Conservation (phyloP, 2,888 invertebrate species). For the Leptopterna dolabrata region DNA sequence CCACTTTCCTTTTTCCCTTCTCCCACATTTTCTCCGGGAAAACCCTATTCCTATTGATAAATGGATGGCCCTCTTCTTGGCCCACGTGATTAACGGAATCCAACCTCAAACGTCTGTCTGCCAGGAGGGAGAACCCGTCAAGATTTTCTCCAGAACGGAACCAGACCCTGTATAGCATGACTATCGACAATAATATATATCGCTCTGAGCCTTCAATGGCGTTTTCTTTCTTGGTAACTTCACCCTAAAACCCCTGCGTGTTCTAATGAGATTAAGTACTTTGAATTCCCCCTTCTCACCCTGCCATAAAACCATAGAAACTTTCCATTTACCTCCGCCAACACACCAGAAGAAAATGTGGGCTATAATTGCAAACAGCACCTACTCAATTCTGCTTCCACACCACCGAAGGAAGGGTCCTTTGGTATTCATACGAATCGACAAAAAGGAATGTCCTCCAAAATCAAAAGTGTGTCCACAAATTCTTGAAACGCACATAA, state of each 20-base stretch:
- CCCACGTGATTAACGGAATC: conserved; percentile 48
- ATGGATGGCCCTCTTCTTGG: conserved; percentile 32
- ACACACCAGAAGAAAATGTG: too few relatives aligned
- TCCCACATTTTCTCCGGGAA: not conserved
- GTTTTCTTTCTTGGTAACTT: conserved; percentile 17
- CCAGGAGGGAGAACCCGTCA: not conserved
- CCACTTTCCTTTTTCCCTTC: conserved; percentile 36
- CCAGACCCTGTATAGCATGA: conserved; percentile 36
- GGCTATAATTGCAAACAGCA: too few relatives aligned
- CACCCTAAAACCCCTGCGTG: conserved; percentile 37
- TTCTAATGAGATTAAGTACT: conserved; percentile 48
- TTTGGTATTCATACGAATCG: too few relatives aligned
- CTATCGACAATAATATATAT: conserved; percentile 49
- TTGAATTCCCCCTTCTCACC: conserved; percentile 28
- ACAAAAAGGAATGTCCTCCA: too few relatives aligned
- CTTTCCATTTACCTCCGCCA: not conserved
- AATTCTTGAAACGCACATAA: too few relatives aligned
- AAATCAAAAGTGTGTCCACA: too few relatives aligned
- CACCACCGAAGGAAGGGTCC: too few relatives aligned
- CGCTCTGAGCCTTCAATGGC: not conserved
- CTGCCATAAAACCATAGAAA: not conserved
- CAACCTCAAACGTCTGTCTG: conserved; percentile 43
- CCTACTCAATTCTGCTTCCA: too few relatives aligned
- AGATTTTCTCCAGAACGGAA: not conserved
- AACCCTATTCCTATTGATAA: conserved; percentile 50